Evolutionary conservation across 1,140 invertebrate genomes (phyloP), one percentile per base, ranked within the genome.

Genomic region (Aricia agestis): DNA sequence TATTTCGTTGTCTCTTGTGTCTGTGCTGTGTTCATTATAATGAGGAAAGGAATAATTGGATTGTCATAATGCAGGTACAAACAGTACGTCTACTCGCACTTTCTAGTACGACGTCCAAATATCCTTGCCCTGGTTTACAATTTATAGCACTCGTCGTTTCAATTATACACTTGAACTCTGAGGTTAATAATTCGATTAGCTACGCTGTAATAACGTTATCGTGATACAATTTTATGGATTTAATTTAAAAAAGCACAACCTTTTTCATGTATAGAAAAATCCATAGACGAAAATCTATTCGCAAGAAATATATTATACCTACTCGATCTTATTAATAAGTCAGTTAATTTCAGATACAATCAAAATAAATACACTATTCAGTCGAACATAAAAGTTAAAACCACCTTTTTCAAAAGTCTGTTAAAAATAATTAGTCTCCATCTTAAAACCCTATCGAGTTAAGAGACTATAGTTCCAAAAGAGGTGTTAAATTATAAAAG

Each of bases 41-140:
- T 63, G 59, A 18, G 59, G 59, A 63, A 18, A 19, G 17, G 17
- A 63, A 18, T 63, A 63, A 52, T 63, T 17, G 59, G 59, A 63
- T 63, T 63, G 59, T 25, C 17, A 63, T 63, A 63, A 63, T 19
- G 42, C 67, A 74, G 71, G 72, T 76, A 76, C 68, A 25, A 19
- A 52, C 45, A 15, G 45, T 52, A 13, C 4, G 9, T 15, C 9
- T 52, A 52, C 45, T 52, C 45, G 11, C 9, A 52, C 45, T 52
- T 52, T 15, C 11, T 52, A 52, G 45, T 15, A 52, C 18, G 17
- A 18, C 6, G 59, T 11, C 17, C 5, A 2, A 36, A 9, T 63
- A 87, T 88, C 87, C 87, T 90, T 90, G 87, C 83, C 86, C 87
- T 80, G 84, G 84, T 87, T 90, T 83, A 82, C 79, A 82, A 81